Base-by-base conservation (phyloP, 1,140 invertebrate genomes). In the Aphis craccivora region DNA sequence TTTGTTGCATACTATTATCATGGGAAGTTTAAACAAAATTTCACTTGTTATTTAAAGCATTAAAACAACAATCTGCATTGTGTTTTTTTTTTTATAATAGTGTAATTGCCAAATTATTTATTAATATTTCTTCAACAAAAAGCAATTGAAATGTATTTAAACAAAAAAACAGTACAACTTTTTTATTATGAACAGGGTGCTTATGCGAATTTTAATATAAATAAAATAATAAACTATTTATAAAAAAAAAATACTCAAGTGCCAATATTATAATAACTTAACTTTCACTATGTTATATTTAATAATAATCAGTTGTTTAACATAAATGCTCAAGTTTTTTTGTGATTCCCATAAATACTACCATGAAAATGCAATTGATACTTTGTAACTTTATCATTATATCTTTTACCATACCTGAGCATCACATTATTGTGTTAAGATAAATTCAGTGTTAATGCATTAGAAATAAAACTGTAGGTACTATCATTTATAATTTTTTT, bases 101-200 rank as follows among this genome's bases (percentile, higher is more conserved):
- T 2, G 22, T 53, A 53, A 22, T 53, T 89, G 37, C n/a, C 7
- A 51, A 88, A 88, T 87, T 18, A n/a, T 87, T 48, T 30, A 86
- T 45, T 84, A 43, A 48, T 48, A 48, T 48, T 87, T 43, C 18
- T 48, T 45, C 84, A 51, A 87, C 6, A 45, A 37, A 23, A 53
- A 53, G 30, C 22, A 22, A 53, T 51, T 51, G 18, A 51, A 51
- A 51, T 89, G n/a, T 35, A 53, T 53, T 35, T 11, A 40, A 37
- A 84, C 43, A 43, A 40, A 35, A 45, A 87, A 88, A 51, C 45
- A n/a, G 45, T 88, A n/a, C 48, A 60, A 40, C 23, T 90, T 90
- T 67, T 37, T 91, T 83, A 90, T 91, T 6, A 20, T 81, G 4
- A 83, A 93, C 91, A 93, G 91, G 91, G 91, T 93, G 76, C 91